Evolutionary conservation across 2,888 invertebrate genomes (phyloP).

Genomic region (Eupithecia dodoneata): DNA sequence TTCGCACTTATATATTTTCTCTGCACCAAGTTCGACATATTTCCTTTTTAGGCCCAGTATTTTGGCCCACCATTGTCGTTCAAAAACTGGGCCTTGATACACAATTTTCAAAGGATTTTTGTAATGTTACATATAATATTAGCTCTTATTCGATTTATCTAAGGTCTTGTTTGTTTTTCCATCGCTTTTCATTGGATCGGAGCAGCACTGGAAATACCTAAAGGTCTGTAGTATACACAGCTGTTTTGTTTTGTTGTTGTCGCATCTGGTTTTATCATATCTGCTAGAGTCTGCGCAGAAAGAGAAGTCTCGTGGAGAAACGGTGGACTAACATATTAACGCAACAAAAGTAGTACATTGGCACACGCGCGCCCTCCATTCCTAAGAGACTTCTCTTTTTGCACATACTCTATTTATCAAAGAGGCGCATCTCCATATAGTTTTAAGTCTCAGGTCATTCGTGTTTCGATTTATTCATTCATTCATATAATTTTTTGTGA

Average conservation of each 20-base stretch:
- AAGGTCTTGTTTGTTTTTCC: slow-evolving; percentile 55
- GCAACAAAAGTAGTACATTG: no score
- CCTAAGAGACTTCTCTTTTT: no score
- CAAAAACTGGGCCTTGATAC: not conserved
- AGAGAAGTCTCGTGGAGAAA: no score
- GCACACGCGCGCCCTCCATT: not conserved
- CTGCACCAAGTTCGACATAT: not conserved
- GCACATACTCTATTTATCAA: not conserved
- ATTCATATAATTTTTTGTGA: no score
- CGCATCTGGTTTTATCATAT: slow-evolving; percentile 26
- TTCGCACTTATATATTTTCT: not conserved
- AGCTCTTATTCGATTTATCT: slow-evolving; percentile 20
- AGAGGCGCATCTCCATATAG: not conserved
- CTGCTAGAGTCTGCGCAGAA: not conserved
- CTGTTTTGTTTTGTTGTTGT: slow-evolving; percentile 44
- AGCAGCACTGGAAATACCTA: slow-evolving; percentile 92
- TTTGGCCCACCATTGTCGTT: not conserved
- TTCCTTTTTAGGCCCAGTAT: not conserved
- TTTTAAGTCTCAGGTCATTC: not conserved
- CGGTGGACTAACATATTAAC: no score
- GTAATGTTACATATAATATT: not conserved
- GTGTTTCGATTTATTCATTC: not conserved
- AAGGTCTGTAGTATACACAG: slow-evolving; percentile 87
- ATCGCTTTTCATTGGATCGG: slow-evolving; percentile 75
- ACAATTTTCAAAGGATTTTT: not conserved